phyloP scores from a whole-genome alignment of 2,113 vertebrate genomes.

The Rousettus leschenaultii region DNA sequence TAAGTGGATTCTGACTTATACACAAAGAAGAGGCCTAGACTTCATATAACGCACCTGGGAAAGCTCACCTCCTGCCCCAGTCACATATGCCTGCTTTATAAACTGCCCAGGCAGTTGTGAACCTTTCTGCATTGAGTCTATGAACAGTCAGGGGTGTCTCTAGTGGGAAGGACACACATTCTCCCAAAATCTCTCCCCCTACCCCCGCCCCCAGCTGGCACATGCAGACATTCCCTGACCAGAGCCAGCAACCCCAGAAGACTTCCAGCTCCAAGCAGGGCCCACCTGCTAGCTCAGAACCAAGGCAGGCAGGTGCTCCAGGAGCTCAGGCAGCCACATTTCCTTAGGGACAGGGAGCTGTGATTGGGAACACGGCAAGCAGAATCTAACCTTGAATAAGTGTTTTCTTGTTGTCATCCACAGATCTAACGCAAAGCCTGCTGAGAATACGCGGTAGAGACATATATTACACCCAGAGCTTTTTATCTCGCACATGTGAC shows the following conservation, averaged over 20 bases:
- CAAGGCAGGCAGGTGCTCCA: neutral
- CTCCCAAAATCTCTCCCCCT: neutral
- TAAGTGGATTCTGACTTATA: neutral
- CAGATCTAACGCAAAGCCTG: constrained; percentile 85
- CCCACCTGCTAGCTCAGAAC: neutral
- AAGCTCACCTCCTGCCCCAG: neutral
- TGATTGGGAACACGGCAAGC: constrained; percentile 77
- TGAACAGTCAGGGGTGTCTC: neutral
- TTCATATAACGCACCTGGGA: neutral
- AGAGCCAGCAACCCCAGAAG: neutral
- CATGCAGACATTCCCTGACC: neutral
- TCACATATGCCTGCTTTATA: neutral
- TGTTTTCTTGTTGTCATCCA: constrained; percentile 86
- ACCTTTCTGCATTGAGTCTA: neutral
- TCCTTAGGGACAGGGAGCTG: constrained; percentile 76
- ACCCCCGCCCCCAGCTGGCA: neutral
- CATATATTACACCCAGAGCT: constrained; percentile 85
- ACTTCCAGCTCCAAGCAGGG: neutral
- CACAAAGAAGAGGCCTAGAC: neutral
- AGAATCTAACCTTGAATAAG: constrained; percentile 85
- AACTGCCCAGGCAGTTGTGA: neutral
- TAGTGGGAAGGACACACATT: neutral
- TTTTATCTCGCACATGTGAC: constrained; percentile 88
- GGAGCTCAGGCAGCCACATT: constrained; percentile 15
- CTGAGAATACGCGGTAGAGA: constrained; percentile 81